A percentile compares a stretch with the other conserved stretches of the same genome.
Conservation (phyloP, 2,113 vertebrate genomes). For the Orcinus orca region DNA sequence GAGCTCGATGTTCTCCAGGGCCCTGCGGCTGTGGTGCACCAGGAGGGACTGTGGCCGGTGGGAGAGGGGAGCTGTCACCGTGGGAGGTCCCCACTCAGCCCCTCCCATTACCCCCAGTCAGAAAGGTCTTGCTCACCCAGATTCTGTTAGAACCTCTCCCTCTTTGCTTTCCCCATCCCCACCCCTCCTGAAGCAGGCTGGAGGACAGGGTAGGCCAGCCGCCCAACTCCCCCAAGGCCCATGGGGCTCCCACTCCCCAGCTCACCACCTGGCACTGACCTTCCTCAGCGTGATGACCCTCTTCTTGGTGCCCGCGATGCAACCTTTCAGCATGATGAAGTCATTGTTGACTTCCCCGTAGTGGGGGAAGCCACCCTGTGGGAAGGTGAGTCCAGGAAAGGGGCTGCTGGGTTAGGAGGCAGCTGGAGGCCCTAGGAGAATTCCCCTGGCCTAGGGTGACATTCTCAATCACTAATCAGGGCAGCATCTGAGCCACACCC, state of each 20-base stretch:
- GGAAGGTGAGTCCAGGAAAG: background rate
- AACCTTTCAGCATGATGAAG: slow-evolving; percentile 89
- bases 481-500: background rate
- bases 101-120: background rate
- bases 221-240: background rate
- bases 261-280: slow-evolving; percentile 74
- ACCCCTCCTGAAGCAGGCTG: background rate
- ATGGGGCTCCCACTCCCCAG: accelerated
- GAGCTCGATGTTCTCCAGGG: slow-evolving; percentile 84
- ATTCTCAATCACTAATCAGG: background rate
- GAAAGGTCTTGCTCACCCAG: background rate
- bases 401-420: too few relatives aligned
- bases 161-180: background rate
- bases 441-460: background rate
- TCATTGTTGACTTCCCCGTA: slow-evolving; percentile 89
- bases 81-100: background rate
- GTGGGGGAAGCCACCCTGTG: slow-evolving; percentile 88
- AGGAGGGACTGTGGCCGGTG: slow-evolving; percentile 82
- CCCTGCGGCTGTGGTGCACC: slow-evolving; percentile 81
- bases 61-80: background rate
- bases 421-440: background rate
- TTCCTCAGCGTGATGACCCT: slow-evolving; percentile 88
- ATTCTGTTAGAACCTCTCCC: background rate
- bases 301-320: slow-evolving; percentile 87
- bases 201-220: background rate